phyloP scores from a whole-genome alignment of 2,113 vertebrate species.

The Pelvicachromis taeniatus region DNA sequence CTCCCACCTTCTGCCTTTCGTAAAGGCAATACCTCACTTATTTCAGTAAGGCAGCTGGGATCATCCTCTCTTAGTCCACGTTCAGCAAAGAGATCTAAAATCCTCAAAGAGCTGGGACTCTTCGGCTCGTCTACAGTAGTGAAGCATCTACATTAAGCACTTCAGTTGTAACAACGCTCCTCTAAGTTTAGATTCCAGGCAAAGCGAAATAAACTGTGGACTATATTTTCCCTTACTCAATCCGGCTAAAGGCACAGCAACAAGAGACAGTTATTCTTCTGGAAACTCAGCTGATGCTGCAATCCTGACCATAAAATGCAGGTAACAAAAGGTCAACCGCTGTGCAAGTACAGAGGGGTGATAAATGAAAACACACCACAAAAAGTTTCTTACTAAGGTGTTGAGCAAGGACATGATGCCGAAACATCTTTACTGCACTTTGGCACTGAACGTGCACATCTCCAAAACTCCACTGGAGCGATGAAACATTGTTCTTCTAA shows the following conservation, averaged over 20 bases:
- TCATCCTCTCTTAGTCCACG: constrained; percentile 47
- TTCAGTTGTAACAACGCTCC: background rate
- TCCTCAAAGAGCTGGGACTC: constrained; percentile 13
- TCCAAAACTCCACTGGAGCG: background rate
- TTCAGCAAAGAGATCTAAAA: constrained; percentile 21
- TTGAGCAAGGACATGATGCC: background rate
- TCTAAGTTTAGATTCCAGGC: constrained; percentile 20
- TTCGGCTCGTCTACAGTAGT: background rate
- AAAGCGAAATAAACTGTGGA: constrained; percentile 2
- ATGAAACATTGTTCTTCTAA: background rate
- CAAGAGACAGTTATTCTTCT: background rate
- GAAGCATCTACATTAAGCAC: background rate
- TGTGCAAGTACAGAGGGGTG: background rate
- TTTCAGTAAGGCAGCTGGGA: background rate
- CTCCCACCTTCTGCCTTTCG: too few species aligned
- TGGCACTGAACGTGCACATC: background rate
- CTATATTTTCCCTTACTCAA: background rate
- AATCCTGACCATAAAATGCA: background rate
- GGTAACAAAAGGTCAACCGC: constrained; percentile 4
- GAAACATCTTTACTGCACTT: background rate
- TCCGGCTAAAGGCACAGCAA: too few species aligned
- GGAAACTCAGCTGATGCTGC: background rate
- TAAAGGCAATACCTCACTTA: constrained; percentile 35
- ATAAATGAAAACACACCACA: background rate
- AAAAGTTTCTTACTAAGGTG: background rate